Percentiles rank a stretch among this genome's conserved stretches.
Conservation (phyloP, 2,888 invertebrate species). For the Hipparchia sbordonii region DNA sequence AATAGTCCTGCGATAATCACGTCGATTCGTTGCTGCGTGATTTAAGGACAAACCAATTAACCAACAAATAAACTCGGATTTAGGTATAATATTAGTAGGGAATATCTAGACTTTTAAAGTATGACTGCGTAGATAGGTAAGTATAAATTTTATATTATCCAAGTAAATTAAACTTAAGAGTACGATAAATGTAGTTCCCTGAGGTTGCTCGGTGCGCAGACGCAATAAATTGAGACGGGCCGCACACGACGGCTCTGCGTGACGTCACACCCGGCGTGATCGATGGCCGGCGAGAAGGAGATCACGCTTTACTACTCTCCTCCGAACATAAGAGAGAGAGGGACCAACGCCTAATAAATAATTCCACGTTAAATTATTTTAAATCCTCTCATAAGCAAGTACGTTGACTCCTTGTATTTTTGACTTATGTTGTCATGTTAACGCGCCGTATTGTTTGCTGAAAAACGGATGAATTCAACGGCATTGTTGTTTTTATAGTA, state of each 20-base stretch:
- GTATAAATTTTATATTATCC: conserved; percentile 21
- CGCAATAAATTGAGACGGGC: conserved; percentile 80
- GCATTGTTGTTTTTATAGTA: neutral
- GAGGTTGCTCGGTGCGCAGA: conserved; percentile 70
- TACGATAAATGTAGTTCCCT: conserved; percentile 49
- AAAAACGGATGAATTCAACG: conserved; percentile 40
- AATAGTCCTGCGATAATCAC: no score
- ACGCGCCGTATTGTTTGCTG: conserved; percentile 56
- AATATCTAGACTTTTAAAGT: no score
- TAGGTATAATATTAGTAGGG: no score
- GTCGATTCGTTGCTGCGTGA: no score
- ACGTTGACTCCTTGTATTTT: conserved; percentile 79
- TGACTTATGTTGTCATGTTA: conserved; percentile 67
- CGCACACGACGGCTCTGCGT: conserved; percentile 82
- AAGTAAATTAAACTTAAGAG: conserved; percentile 31
- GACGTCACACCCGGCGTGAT: conserved; percentile 82
- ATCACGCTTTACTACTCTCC: conserved; percentile 53
- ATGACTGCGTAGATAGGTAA: no score
- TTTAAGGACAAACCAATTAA: no score
- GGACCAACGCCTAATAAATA: conserved; percentile 69
- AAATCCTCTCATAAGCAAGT: conserved; percentile 75
- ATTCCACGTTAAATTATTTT: conserved; percentile 77
- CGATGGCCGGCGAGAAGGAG: conserved; percentile 72
- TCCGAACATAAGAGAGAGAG: conserved; percentile 54
- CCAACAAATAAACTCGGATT: no score